These are phyloP conservation scores for Drosophila nasuta DNA, from an alignment of 1,140 invertebrate genomes.

Conservation along the genomic window DNA sequence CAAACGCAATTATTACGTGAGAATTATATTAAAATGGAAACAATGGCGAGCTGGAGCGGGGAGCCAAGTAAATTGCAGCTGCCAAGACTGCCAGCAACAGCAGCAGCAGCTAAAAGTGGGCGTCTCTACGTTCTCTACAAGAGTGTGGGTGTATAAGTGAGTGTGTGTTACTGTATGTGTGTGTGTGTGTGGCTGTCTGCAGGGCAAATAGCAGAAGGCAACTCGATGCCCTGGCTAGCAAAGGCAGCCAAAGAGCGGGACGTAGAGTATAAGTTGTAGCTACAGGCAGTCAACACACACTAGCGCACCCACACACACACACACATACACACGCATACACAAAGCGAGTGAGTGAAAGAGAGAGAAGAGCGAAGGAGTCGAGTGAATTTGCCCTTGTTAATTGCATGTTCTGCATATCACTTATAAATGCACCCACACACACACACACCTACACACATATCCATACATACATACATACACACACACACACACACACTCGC, in stretches of 20 bases:
- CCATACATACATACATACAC: no score
- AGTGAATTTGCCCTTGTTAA: constrained; percentile 83
- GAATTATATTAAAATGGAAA: constrained; percentile 83
- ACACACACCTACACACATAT: constrained; percentile 13
- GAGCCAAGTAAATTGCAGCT: constrained; percentile 45
- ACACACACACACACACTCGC: neutral
- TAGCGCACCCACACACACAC: no score
- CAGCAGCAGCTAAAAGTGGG: constrained; percentile 51
- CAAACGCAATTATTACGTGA: constrained; percentile 82
- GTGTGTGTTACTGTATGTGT: neutral
- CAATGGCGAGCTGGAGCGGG: constrained; percentile 50
- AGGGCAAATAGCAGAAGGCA: constrained; percentile 61
- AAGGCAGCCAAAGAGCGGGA: constrained; percentile 6
- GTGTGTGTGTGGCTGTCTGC: constrained; percentile 48
- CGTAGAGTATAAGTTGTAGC: constrained; percentile 21
- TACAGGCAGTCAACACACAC: constrained; percentile 16
- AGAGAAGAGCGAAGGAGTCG: constrained; percentile 26
- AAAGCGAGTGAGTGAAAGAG: neutral
- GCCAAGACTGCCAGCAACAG: constrained; percentile 35
- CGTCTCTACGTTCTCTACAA: constrained; percentile 40
- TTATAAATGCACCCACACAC: constrained; percentile 76
- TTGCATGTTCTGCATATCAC: constrained; percentile 84
- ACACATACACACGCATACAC: neutral
- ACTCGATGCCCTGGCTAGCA: constrained; percentile 20
- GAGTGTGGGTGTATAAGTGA: neutral